Evolutionary conservation across 2,113 vertebrate genomes (phyloP).

Genomic region (Gorsachius goisagi): DNA sequence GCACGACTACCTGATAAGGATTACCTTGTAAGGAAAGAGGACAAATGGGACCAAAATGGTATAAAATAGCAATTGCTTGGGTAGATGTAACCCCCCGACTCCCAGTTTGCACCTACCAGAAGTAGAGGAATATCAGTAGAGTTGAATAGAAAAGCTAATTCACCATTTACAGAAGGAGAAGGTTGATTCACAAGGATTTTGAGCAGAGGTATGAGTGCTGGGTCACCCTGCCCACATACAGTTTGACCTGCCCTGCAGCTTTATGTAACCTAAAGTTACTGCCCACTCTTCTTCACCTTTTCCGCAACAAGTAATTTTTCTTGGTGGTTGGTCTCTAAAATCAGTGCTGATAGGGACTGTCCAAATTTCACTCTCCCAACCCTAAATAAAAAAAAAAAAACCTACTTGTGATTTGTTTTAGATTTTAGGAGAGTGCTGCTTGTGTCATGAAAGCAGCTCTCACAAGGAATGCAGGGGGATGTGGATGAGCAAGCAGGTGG

Average conservation of each 20-base stretch:
- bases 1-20: neutral
- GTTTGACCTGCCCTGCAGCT: neutral
- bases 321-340: neutral
- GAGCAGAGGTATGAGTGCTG: neutral
- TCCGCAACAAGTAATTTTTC: neutral
- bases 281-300: neutral
- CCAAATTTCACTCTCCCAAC: neutral
- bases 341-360: neutral
- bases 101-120: neutral
- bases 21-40: neutral
- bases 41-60: neutral
- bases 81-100: no score
- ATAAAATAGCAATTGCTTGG: neutral
- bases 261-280: neutral
- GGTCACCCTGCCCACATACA: accelerated
- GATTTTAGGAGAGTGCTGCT: neutral
- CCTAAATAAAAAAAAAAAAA: neutral
- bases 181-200: neutral
- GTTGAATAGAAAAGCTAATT: neutral
- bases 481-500: accelerated
- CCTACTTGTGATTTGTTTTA: neutral
- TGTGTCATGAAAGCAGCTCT: neutral
- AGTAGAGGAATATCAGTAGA: no score
- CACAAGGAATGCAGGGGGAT: neutral
- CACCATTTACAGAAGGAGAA: neutral